phyloP scores from a whole-genome alignment of 1,140 invertebrate species.

The Drosophila sp. region DNA sequence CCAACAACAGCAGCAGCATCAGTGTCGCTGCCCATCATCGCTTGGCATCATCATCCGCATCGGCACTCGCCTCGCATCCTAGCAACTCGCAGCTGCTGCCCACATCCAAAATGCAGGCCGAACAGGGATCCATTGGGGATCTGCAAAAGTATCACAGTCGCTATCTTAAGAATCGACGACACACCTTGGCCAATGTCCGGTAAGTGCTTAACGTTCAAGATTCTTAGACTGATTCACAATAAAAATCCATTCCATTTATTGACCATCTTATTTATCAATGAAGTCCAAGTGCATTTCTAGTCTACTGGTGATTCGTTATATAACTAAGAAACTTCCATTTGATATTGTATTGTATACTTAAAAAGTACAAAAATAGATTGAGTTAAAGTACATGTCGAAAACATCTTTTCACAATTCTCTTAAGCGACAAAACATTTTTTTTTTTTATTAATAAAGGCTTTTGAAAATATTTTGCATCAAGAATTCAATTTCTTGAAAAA shows the following conservation, averaged over 20 bases:
- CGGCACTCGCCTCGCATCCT: constrained; percentile 70
- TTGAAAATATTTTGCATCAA: no score
- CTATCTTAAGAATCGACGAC: constrained; percentile 91
- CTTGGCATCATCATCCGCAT: constrained; percentile 71
- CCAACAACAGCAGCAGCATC: constrained; percentile 80
- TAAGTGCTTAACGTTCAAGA: constrained; percentile 86
- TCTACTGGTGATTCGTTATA: no score
- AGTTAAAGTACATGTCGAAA: no score
- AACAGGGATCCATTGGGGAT: constrained; percentile 94
- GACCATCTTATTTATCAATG: no score
- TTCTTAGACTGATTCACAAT: not conserved
- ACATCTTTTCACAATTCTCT: no score
- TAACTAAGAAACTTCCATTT: no score
- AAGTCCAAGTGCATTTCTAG: no score
- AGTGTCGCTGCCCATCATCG: constrained; percentile 71
- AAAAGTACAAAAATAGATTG: no score
- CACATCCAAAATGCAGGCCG: constrained; percentile 91
- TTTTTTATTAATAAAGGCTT: no score
- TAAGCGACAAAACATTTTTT: no score
- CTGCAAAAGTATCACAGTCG: constrained; percentile 93
- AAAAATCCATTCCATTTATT: not conserved
- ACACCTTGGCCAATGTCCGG: constrained; percentile 95
- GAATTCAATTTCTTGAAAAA: no score
- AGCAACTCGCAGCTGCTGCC: constrained; percentile 84
- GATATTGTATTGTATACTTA: no score